phyloP scores from a whole-genome alignment of 2,113 vertebrate genomes.

The Ceratotherium simum region DNA sequence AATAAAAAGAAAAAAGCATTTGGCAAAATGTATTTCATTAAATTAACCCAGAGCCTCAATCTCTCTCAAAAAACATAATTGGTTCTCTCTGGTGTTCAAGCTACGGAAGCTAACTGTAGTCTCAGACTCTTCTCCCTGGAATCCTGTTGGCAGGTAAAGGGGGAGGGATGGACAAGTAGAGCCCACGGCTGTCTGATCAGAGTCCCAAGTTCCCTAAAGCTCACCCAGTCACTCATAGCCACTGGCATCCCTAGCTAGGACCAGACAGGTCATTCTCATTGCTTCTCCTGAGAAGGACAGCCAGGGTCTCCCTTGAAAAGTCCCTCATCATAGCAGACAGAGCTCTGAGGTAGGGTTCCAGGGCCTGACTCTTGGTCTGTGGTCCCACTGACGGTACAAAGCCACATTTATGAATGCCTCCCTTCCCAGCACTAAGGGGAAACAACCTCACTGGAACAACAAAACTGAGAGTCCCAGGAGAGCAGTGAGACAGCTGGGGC shows the following conservation, averaged over 20 bases:
- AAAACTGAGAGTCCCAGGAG: not conserved
- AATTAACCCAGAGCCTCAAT: not conserved
- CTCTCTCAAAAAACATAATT: not conserved
- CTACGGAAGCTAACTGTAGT: not conserved
- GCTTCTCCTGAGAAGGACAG: not conserved
- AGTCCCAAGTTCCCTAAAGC: not conserved
- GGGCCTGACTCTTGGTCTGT: not conserved
- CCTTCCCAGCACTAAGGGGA: not conserved
- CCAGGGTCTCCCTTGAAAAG: not conserved
- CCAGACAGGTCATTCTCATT: not conserved
- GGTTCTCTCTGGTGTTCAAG: not conserved
- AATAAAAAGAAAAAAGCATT: not conserved
- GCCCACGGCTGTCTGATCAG: not conserved
- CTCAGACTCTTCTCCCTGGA: not conserved
- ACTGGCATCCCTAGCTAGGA: not conserved
- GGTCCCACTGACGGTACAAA: not conserved
- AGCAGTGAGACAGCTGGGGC: not conserved
- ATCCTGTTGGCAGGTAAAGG: not conserved
- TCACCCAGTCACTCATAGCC: not conserved
- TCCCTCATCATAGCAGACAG: not conserved
- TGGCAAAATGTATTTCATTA: slow-evolving; percentile 34
- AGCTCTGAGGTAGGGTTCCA: not conserved
- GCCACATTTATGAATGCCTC: not conserved
- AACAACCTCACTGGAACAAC: not conserved
- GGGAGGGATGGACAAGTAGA: not conserved